Evolutionary conservation across 2,797 vertebrate genomes (phyloP).

Genomic region (Acanthiza pusilla): DNA sequence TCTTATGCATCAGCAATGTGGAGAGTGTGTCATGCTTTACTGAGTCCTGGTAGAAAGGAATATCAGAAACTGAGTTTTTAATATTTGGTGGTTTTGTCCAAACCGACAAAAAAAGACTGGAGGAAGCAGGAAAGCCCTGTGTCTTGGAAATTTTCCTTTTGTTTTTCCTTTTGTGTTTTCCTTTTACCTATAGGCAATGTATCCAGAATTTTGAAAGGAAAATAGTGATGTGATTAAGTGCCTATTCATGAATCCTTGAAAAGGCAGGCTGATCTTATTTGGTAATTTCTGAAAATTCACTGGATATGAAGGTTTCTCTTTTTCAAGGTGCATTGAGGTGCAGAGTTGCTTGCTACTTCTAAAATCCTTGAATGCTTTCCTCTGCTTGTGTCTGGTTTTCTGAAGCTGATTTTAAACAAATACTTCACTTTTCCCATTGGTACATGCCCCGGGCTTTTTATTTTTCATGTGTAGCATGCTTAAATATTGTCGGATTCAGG

Average conservation of each 20-base stretch:
- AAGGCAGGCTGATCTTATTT: background rate
- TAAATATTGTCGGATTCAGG: background rate
- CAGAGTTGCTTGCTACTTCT: background rate
- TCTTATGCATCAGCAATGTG: background rate
- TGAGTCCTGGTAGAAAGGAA: background rate
- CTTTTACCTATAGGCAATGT: background rate
- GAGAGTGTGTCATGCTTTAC: background rate
- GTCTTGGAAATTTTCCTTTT: background rate
- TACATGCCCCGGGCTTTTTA: background rate
- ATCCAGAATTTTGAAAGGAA: background rate
- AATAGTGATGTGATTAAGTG: background rate
- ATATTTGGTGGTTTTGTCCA: background rate
- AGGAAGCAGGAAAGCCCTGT: background rate
- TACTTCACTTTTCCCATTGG: background rate
- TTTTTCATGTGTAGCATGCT: background rate
- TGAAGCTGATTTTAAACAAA: background rate
- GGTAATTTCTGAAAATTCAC: background rate
- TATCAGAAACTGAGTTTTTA: background rate
- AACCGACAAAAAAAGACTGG: background rate
- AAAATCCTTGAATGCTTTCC: background rate
- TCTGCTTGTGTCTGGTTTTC: background rate
- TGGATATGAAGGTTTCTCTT: background rate
- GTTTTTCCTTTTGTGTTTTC: too few relatives aligned
- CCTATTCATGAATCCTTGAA: background rate
- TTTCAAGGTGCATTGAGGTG: background rate